Conservation (phyloP, 64 coral and sea anemone genomes). For the Stylophora pistillata region DNA sequence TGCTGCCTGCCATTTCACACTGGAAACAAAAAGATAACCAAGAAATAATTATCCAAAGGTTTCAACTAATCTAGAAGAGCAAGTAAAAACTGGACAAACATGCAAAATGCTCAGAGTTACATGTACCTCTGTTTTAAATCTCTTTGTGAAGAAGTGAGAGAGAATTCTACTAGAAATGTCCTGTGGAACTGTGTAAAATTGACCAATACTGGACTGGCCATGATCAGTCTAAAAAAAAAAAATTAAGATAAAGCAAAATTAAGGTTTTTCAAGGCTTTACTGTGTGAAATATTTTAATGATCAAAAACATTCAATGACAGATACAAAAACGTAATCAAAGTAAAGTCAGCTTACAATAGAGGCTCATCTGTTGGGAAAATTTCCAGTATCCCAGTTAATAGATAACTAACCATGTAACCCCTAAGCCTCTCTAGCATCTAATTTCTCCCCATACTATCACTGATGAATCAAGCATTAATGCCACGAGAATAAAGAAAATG, state of each 20-base stretch:
- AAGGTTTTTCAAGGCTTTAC: too few species aligned
- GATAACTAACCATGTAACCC: too few species aligned
- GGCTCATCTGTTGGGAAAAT: too few species aligned
- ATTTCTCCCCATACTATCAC: too few species aligned
- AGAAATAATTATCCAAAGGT: neutral
- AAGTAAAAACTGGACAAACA: neutral
- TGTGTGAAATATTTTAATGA: too few species aligned
- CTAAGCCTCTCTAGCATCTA: too few species aligned
- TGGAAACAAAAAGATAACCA: constrained; percentile 22
- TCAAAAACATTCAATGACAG: too few species aligned
- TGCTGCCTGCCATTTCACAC: constrained; percentile 51
- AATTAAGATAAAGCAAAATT: neutral
- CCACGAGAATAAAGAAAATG: too few species aligned
- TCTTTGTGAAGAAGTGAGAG: constrained; percentile 63
- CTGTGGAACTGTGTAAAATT: constrained; percentile 76
- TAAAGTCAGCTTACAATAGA: too few species aligned
- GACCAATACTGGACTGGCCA: constrained; percentile 43
- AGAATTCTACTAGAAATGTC: constrained; percentile 48
- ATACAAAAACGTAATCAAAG: too few species aligned
- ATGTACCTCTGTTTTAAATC: constrained; percentile 64
- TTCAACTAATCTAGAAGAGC: neutral
- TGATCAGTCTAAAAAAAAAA: constrained; percentile 56
- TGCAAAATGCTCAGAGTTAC: neutral
- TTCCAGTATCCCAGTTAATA: too few species aligned
- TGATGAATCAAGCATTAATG: too few species aligned